phyloP scores from a whole-genome alignment of 2,888 invertebrate species.

The Cartodere bifasciata region DNA sequence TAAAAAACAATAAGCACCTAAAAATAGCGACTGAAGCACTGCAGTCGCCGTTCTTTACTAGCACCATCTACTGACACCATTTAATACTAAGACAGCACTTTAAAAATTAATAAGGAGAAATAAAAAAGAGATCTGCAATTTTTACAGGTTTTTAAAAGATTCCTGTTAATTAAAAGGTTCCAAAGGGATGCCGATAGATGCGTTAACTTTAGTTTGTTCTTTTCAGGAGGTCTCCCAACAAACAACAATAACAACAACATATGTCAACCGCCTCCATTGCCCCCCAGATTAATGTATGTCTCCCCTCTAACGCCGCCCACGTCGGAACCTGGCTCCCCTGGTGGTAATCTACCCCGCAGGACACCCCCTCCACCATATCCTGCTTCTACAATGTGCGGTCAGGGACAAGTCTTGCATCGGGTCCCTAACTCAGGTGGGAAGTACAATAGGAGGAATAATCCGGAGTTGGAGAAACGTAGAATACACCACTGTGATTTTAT shows the following conservation, averaged over 20 bases:
- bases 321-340: slow-evolving; percentile 77
- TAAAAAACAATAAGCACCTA: too few species aligned
- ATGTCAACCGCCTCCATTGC: slow-evolving; percentile 30
- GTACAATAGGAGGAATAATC: slow-evolving; percentile 92
- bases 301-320: slow-evolving; percentile 79
- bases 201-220: too few species aligned
- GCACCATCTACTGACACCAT: too few species aligned
- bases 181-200: too few species aligned
- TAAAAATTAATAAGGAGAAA: too few species aligned
- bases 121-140: too few species aligned
- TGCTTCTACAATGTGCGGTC: slow-evolving; percentile 23
- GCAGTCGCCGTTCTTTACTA: too few species aligned
- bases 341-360: slow-evolving; percentile 54
- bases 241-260: slow-evolving; percentile 24
- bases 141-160: too few species aligned
- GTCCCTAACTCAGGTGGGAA: slow-evolving; percentile 39
- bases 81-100: too few species aligned
- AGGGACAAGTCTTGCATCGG: slow-evolving; percentile 23
- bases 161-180: too few species aligned
- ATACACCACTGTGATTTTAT: slow-evolving; percentile 95
- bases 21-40: too few species aligned
- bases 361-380: slow-evolving; percentile 65
- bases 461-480: slow-evolving; percentile 87
- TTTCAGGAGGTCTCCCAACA: too few species aligned
- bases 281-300: slow-evolving; percentile 56